Conservation (phyloP, 2,113 vertebrate species). For the Anoplopoma fimbria region DNA sequence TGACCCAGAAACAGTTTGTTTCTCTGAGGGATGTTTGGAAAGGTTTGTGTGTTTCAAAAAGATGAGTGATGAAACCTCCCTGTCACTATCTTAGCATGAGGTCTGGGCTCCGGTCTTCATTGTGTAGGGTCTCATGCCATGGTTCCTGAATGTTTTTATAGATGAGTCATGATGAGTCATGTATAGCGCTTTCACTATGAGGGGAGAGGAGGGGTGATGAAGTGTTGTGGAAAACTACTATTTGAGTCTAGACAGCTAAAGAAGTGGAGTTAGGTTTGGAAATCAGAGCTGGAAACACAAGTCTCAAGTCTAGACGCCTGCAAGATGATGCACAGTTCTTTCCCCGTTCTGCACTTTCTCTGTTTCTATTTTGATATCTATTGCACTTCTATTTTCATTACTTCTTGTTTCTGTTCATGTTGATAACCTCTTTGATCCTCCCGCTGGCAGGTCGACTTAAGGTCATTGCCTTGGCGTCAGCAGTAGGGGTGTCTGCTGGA, state of each 20-base stretch:
- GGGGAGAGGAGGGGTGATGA: conserved; percentile 69
- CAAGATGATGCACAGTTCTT: conserved; percentile 46
- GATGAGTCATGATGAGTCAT: conserved; percentile 79
- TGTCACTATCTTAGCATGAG: conserved; percentile 49
- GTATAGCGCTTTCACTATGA: conserved; percentile 63
- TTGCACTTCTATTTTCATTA: conserved; percentile 40
- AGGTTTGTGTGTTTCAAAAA: conserved; percentile 31
- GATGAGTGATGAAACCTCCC: conserved; percentile 54
- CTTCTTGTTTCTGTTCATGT: neutral
- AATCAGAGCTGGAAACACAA: conserved; percentile 74
- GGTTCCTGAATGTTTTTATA: conserved; percentile 67
- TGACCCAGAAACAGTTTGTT: neutral
- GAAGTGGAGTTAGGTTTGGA: conserved; percentile 70
- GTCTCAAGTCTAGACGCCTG: conserved; percentile 69
- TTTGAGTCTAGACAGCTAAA: conserved; percentile 76
- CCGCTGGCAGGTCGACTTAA: conserved; percentile 80
- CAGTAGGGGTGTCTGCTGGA: conserved; percentile 82
- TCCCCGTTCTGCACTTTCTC: conserved; percentile 9
- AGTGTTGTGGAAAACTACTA: conserved; percentile 81
- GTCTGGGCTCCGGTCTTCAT: conserved; percentile 35
- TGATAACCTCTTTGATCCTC: conserved; percentile 16
- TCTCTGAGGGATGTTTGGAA: conserved; percentile 29
- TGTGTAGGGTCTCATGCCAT: conserved; percentile 53
- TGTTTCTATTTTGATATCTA: conserved; percentile 54
- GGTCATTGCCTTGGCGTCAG: conserved; percentile 83